These are phyloP conservation scores for Platyscapa corneri DNA, from an alignment of 1,140 invertebrate species.

Conservation along the genomic window DNA sequence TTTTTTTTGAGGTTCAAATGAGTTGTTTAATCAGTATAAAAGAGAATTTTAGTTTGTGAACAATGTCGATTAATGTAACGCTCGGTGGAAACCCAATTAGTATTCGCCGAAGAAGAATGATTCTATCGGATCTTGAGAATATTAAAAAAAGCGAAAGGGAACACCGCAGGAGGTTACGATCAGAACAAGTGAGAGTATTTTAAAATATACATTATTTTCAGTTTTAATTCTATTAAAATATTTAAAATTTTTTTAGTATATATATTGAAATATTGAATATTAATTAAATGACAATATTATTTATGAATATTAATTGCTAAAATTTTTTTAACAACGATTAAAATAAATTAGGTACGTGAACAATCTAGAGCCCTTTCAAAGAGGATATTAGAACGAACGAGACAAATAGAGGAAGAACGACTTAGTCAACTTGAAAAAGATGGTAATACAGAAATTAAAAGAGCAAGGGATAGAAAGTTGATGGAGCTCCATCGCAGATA, in stretches of 20 bases:
- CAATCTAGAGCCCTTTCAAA: constrained; percentile 76
- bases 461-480: constrained; percentile 71
- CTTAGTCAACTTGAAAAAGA: constrained; percentile 69
- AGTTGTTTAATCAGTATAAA: constrained; percentile 14
- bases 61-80: constrained; percentile 76
- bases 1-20: background rate
- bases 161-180: constrained; percentile 74
- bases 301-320: background rate
- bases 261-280: background rate
- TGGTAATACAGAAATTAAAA: constrained; percentile 66
- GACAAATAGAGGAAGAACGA: constrained; percentile 68
- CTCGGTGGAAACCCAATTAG: constrained; percentile 73
- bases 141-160: constrained; percentile 74
- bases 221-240: background rate
- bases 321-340: background rate
- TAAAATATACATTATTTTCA: background rate
- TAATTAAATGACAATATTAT: no score
- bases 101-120: constrained; percentile 70
- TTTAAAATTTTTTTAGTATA: background rate
- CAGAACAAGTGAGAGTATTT: constrained; percentile 70
- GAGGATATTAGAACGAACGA: constrained; percentile 71
- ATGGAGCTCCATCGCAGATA: constrained; percentile 73
- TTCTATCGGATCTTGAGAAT: constrained; percentile 71
- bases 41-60: constrained; percentile 36
- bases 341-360: constrained; percentile 70